phyloP scores from a whole-genome alignment of 37 sponge, comb jelly and placozoan species.

The Beroe ovata region DNA sequence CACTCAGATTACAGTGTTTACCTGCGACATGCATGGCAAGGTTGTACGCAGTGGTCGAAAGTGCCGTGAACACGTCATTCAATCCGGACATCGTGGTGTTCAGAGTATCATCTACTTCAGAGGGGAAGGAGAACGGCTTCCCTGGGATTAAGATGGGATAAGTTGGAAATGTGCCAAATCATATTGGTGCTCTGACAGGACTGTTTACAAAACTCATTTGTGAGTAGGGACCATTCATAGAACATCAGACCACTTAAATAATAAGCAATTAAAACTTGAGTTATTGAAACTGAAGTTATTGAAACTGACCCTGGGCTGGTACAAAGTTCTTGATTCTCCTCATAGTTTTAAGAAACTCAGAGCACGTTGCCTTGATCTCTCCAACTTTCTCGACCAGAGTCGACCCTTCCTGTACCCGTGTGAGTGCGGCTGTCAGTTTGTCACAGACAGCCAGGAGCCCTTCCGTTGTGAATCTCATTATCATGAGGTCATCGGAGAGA shows the following conservation, averaged over 20 bases:
- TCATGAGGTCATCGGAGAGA: slow-evolving; percentile 48
- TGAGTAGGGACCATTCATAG: background rate
- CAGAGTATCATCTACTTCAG: slow-evolving; percentile 27
- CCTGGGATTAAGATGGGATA: no score
- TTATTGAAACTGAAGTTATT: no score
- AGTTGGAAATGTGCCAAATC: no score
- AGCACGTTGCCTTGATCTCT: background rate
- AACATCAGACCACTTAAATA: background rate
- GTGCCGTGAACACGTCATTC: background rate
- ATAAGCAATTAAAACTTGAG: no score
- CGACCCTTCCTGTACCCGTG: slow-evolving; percentile 48
- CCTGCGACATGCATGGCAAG: slow-evolving; percentile 16
- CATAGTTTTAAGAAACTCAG: slow-evolving; percentile 46
- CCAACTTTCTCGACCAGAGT: background rate
- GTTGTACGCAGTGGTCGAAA: slow-evolving; percentile 25
- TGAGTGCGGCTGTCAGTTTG: background rate
- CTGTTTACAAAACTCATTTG: no score
- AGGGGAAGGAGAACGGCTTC: slow-evolving; percentile 60
- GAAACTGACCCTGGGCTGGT: slow-evolving; percentile 18
- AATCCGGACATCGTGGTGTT: slow-evolving; percentile 7
- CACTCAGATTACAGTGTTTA: background rate
- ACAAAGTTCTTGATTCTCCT: slow-evolving; percentile 59
- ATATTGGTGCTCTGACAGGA: no score
- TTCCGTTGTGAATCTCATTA: background rate
- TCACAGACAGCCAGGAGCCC: background rate